phyloP scores from a whole-genome alignment of 1,140 invertebrate genomes.

The Halesus radiatus region DNA sequence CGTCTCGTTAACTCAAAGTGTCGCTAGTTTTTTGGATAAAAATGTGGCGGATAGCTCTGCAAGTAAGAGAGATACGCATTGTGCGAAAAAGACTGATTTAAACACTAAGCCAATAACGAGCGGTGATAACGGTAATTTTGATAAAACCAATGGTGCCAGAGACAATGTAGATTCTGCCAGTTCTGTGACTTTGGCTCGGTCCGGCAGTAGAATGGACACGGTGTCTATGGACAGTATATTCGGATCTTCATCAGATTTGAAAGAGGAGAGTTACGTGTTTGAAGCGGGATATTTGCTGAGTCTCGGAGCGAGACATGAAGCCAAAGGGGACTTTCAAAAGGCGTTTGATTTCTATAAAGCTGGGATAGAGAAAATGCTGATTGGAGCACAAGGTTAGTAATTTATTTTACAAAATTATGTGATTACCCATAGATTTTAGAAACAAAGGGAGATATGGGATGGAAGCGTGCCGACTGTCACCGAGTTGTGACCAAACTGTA shows the following conservation, averaged over 20 bases:
- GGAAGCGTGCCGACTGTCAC: no score
- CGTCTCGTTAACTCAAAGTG: slow-evolving; percentile 36
- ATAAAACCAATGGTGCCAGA: slow-evolving; percentile 6
- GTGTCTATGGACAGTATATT: slow-evolving; percentile 43
- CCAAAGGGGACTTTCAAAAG: slow-evolving; percentile 61
- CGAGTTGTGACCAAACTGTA: no score
- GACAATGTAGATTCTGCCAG: neutral
- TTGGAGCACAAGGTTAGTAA: slow-evolving; percentile 68
- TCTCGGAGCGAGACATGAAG: slow-evolving; percentile 63
- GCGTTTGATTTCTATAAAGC: slow-evolving; percentile 66
- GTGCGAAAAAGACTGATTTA: no score
- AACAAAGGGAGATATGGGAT: no score
- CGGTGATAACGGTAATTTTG: neutral
- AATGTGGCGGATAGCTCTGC: no score
- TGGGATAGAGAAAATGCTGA: slow-evolving; percentile 68
- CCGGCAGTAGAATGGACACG: slow-evolving; percentile 33
- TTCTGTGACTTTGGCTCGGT: slow-evolving; percentile 2
- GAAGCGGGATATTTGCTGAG: slow-evolving; percentile 66
- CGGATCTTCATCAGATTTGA: slow-evolving; percentile 54
- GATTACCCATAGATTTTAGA: no score
- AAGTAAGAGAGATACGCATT: no score
- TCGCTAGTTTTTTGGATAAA: slow-evolving; percentile 31
- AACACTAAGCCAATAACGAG: no score
- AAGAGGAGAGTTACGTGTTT: slow-evolving; percentile 66
- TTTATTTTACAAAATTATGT: neutral